A percentile compares a stretch with the other conserved stretches of the same genome.
Conservation (phyloP, 2,113 vertebrate genomes). For the Rousettus leschenaultii region DNA sequence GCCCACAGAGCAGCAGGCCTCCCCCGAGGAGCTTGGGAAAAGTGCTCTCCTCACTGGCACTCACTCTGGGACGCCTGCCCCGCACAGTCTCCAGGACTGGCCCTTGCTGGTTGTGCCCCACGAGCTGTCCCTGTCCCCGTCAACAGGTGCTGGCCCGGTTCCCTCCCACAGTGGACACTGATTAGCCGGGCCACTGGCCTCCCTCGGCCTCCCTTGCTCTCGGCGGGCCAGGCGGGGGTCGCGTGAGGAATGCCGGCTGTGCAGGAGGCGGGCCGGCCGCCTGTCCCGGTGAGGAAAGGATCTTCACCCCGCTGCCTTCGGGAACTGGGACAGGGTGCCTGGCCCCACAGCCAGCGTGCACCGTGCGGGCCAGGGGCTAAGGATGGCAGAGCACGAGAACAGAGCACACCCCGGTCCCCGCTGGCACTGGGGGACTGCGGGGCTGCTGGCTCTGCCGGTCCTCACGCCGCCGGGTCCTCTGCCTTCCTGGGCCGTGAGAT, state of each 20-base stretch:
- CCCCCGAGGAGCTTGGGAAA: no score
- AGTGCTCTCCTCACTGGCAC: no score
- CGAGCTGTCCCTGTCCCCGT: not conserved
- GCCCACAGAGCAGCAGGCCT: no score
- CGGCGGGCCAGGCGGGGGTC: not conserved
- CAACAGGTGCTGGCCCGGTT: not conserved
- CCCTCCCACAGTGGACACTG: not conserved
- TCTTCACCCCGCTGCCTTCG: not conserved
- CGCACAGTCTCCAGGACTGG: not conserved
- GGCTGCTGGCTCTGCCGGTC: not conserved
- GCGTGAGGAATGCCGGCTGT: not conserved
- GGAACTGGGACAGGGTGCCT: not conserved
- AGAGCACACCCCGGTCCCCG: no score
- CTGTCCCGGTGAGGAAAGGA: not conserved
- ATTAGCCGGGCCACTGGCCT: not conserved
- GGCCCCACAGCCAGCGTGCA: not conserved
- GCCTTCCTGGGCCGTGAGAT: not conserved
- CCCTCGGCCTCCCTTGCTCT: not conserved
- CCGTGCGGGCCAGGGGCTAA: not conserved
- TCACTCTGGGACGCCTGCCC: not conserved
- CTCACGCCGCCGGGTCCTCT: not conserved
- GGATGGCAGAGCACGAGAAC: not conserved
- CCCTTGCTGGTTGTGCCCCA: not conserved
- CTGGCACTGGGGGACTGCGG: rapidly evolving
- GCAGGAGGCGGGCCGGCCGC: not conserved